Base-by-base conservation (phyloP, 2,113 vertebrate species). In the Chrysemys picta region DNA sequence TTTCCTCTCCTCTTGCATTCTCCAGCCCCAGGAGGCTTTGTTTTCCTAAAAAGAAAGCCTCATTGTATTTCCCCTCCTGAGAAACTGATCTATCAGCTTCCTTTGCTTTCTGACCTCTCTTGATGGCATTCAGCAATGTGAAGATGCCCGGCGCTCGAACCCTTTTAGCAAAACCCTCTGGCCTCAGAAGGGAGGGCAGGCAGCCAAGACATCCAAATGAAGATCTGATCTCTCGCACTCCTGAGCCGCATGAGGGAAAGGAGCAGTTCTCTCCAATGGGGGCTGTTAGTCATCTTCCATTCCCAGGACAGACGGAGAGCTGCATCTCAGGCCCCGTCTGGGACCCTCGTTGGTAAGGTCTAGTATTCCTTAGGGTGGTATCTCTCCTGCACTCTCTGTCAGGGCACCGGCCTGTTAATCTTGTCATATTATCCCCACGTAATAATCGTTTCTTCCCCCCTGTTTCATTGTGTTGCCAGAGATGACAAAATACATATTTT, bases 391-490 rank as follows among this genome's bases (percentile, higher is more conserved):
- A 3, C 0, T 0, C n/a, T 50, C 82, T 79, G 25, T 89, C 82
- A 21, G 25, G 62, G 2, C 24, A 9, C 42, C 31, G 14, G 22
- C 1, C 88, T 52, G 19, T 1, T 3, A 0, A 9, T 2, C 31
- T 84, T 14, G 1, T 2, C 84, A 2, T 35, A 69, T 22, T 54
- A 87, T 8, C 0, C 82, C 54, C 53, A 0, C 0, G 0, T 17
- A 4, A 5, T 53, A 35, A 1, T 50, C 50, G 0, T 22, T 42
- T 5, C 27, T 47, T 75, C 1, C 3, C 2, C 19, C 25, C 0
- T 1, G 1, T 21, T 17, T 42, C 11, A 0, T 29, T 0, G 0
- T 0, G 5, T 7, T 13, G 53, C 91, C 45, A 10, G 85, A 24
- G 75, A 80, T 45, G 97, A 87, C 96, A 94, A 85, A 95, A 76